Conservation (phyloP, 2,113 vertebrate species). For the Actenoides lindsayi region DNA sequence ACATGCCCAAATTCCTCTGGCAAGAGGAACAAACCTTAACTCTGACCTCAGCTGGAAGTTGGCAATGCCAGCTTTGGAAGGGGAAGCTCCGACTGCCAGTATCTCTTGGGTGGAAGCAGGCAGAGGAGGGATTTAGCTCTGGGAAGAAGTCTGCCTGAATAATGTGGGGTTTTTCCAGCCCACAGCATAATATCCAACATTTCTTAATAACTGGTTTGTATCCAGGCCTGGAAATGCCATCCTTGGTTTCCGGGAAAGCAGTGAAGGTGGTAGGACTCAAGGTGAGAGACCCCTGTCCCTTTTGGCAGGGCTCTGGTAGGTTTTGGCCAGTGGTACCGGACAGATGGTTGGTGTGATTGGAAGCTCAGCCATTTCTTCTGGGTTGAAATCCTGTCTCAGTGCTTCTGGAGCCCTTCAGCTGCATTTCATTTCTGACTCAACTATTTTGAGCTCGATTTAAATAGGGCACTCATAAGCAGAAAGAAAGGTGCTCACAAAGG, state of each 20-base stretch:
- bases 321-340: conserved; percentile 28
- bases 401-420: conserved; percentile 15
- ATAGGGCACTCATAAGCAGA: not conserved
- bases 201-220: not conserved
- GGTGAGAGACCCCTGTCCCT: not conserved
- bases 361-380: conserved; percentile 25
- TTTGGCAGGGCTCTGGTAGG: conserved; percentile 16
- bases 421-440: not conserved
- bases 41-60: conserved; percentile 47
- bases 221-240: not conserved
- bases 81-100: not conserved
- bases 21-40: conserved; percentile 25
- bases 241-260: not conserved
- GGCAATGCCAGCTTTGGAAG: not conserved
- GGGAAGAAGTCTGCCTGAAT: not conserved
- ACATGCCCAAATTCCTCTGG: conserved; percentile 11
- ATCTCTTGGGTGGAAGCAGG: not conserved
- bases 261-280: not conserved
- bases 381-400: not conserved
- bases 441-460: not conserved
- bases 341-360: conserved; percentile 42
- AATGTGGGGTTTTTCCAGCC: not conserved
- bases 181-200: not conserved
- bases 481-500: not conserved
- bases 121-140: not conserved